These are phyloP conservation scores for Morpho deidamia DNA, from an alignment of 2,888 invertebrate genomes.

Conservation along the genomic window DNA sequence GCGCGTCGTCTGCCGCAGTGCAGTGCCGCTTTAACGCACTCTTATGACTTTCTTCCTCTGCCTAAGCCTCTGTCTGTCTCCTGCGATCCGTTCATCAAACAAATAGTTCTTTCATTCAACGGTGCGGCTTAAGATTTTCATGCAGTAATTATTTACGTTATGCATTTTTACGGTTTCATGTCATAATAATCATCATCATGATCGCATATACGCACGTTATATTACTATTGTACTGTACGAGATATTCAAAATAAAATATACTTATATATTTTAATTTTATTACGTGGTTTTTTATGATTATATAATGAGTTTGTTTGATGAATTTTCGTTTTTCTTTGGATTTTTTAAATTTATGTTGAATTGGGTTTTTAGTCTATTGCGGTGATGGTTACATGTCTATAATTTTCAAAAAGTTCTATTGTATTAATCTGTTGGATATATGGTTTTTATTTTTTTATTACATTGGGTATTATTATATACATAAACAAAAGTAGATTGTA, in stretches of 20 bases:
- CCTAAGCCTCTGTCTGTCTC: conserved; percentile 5
- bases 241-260: background rate
- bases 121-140: background rate
- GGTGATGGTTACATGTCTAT: conserved; percentile 67
- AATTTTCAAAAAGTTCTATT: conserved; percentile 47
- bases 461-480: background rate
- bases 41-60: background rate
- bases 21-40: conserved; percentile 22
- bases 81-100: conserved; percentile 19
- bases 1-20: conserved; percentile 12
- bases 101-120: background rate
- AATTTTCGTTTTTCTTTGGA: conserved; percentile 52
- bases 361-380: conserved; percentile 37
- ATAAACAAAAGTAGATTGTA: background rate
- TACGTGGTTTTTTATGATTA: background rate
- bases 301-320: conserved; percentile 56
- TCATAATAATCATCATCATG: background rate
- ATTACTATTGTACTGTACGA: background rate
- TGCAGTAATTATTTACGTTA: background rate
- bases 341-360: conserved; percentile 2
- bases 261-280: background rate
- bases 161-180: background rate
- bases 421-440: conserved; percentile 34
- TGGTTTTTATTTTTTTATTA: conserved; percentile 1
- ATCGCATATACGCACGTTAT: conserved; percentile 1